Percentiles rank a stretch among this genome's conserved stretches.
Evolutionary conservation across 2,113 vertebrate genomes (phyloP).

Genomic region (Lipotes vexillifer): DNA sequence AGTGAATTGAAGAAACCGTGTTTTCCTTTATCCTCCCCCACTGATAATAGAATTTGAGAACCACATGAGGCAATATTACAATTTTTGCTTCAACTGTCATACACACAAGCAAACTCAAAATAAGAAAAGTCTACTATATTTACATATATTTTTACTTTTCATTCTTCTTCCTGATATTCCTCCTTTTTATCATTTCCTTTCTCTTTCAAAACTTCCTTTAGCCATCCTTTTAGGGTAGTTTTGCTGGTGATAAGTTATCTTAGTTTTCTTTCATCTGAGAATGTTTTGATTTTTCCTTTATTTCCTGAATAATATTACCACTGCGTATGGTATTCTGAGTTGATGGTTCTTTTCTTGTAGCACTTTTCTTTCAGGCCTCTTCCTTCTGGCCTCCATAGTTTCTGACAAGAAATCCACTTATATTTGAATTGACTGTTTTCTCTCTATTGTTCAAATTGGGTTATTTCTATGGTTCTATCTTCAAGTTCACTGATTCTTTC

Average conservation of each 20-base stretch:
- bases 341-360: not conserved
- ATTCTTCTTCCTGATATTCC: not conserved
- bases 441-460: not conserved
- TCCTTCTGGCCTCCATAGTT: not conserved
- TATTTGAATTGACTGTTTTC: not conserved
- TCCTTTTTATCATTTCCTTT: not conserved
- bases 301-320: not conserved
- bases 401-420: not conserved
- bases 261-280: not conserved
- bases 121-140: not conserved
- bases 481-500: not conserved
- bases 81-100: not conserved
- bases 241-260: not conserved
- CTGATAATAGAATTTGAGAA: not conserved
- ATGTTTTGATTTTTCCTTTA: not conserved
- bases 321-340: not conserved
- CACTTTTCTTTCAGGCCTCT: not conserved
- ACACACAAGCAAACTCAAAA: not conserved
- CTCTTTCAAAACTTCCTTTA: not conserved
- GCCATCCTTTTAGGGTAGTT: not conserved
- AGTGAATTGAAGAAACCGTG: not conserved
- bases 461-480: not conserved
- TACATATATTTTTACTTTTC: not conserved
- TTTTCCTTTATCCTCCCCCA: not conserved
- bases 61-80: not conserved